phyloP scores from a whole-genome alignment of 2,113 vertebrate species.

The Galeopterus variegatus region DNA sequence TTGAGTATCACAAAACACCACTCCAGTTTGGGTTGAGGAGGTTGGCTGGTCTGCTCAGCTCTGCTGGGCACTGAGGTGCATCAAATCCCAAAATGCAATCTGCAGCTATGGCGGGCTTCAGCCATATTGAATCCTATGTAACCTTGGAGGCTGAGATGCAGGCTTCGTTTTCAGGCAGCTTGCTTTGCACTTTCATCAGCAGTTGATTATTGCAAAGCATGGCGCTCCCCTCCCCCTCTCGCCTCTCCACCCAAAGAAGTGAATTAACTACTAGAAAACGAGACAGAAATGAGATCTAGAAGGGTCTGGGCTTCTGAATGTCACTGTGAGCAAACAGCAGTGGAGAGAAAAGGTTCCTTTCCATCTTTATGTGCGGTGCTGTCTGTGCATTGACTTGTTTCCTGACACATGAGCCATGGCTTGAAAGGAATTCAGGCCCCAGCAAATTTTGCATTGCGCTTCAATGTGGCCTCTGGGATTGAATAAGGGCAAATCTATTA shows the following conservation, averaged over 20 bases:
- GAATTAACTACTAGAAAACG: conserved; percentile 87
- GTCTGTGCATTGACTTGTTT: conserved; percentile 89
- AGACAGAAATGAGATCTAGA: conserved; percentile 92
- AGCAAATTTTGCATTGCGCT: conserved; percentile 90
- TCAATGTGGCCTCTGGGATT: conserved; percentile 93
- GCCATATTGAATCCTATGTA: conserved; percentile 84
- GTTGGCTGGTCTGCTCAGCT: not conserved
- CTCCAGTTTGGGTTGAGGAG: conserved; percentile 1
- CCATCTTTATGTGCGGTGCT: conserved; percentile 85
- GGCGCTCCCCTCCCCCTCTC: conserved; percentile 71
- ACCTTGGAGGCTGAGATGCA: conserved; percentile 76
- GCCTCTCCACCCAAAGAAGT: conserved; percentile 82
- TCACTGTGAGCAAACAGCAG: conserved; percentile 81
- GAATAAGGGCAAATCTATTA: conserved; percentile 96
- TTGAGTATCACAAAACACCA: conserved; percentile 69
- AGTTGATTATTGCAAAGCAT: conserved; percentile 86
- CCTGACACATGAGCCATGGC: conserved; percentile 91
- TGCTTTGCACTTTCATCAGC: conserved; percentile 80
- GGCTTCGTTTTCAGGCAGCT: conserved; percentile 70
- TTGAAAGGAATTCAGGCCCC: conserved; percentile 91
- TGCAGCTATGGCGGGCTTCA: conserved; percentile 57
- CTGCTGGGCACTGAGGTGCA: not conserved
- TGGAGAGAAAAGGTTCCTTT: conserved; percentile 87
- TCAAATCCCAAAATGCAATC: not conserved
- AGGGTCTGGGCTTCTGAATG: conserved; percentile 90